phyloP scores from a whole-genome alignment of 92 coral and sea anemone genomes.

The Virgularia gustaviana region DNA sequence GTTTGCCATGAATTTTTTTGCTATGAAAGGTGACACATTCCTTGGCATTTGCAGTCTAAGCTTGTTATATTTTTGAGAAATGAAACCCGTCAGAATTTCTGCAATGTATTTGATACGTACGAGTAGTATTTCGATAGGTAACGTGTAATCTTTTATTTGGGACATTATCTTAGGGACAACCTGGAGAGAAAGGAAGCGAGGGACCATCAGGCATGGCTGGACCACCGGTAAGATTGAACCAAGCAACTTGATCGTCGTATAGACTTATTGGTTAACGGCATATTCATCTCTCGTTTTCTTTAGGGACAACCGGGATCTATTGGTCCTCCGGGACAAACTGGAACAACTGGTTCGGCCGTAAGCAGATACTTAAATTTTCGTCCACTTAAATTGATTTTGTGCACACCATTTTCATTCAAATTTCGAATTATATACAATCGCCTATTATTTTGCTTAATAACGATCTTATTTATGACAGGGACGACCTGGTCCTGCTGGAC shows the following conservation, averaged over 20 bases:
- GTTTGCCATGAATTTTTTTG: too few species aligned
- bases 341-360: conserved; percentile 27
- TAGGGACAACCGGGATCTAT: conserved; percentile 33
- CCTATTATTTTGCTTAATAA: neutral
- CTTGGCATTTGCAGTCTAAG: too few species aligned
- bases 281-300: neutral
- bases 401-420: too few species aligned
- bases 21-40: too few species aligned
- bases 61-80: too few species aligned
- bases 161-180: conserved; percentile 57
- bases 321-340: conserved; percentile 31
- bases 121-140: too few species aligned
- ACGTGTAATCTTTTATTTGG: too few species aligned
- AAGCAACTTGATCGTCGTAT: neutral
- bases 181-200: conserved; percentile 79
- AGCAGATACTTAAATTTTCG: conserved; percentile 10
- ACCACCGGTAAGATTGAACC: conserved; percentile 52
- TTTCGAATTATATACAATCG: neutral
- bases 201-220: conserved; percentile 81
- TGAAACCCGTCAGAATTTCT: too few species aligned
- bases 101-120: too few species aligned
- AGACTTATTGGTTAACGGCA: neutral
- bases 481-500: conserved; percentile 39
- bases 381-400: too few species aligned
- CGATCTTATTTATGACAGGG: neutral